A percentile compares a stretch with the other conserved stretches of the same genome.
Conservation (phyloP, 30 jellyfish, hydroid and myxozoan genomes). For the Catostylus mosaicus region DNA sequence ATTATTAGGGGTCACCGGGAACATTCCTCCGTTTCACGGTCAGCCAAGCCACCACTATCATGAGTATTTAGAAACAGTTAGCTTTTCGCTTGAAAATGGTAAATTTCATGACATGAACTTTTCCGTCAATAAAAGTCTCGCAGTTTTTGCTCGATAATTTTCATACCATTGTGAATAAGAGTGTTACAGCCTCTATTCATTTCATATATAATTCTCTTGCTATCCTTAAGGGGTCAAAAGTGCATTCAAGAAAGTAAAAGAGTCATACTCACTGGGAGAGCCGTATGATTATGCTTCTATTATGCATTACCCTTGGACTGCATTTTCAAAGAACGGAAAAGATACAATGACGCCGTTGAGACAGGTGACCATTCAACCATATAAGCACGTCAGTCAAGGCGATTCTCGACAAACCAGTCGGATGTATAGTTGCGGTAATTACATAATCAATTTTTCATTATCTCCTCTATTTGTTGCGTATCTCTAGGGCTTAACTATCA, state of each 20-base stretch:
- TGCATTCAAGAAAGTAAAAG: slow-evolving; percentile 78
- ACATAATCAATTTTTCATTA: too few relatives aligned
- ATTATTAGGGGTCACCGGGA: too few relatives aligned
- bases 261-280: slow-evolving; percentile 77
- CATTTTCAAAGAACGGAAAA: slow-evolving; percentile 87
- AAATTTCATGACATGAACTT: too few relatives aligned
- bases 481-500: too few relatives aligned
- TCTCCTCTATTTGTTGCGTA: too few relatives aligned
- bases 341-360: slow-evolving; percentile 67
- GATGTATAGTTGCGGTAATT: slow-evolving; percentile 79
- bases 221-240: slow-evolving; percentile 78
- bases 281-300: slow-evolving; percentile 87
- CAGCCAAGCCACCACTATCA: too few relatives aligned
- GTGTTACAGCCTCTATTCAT: background rate
- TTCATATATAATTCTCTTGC: background rate
- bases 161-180: too few relatives aligned
- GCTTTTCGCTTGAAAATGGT: too few relatives aligned
- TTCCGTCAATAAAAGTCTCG: too few relatives aligned
- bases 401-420: slow-evolving; percentile 74
- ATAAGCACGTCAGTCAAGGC: slow-evolving; percentile 59
- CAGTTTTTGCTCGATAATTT: too few relatives aligned
- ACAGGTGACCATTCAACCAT: slow-evolving; percentile 71
- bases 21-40: too few relatives aligned
- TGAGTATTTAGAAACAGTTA: too few relatives aligned
- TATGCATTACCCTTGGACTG: slow-evolving; percentile 97